A percentile compares a stretch with the other conserved stretches of the same genome.
phyloP scores from a whole-genome alignment of 2,797 vertebrate species.

The Enteromius radiatus region DNA sequence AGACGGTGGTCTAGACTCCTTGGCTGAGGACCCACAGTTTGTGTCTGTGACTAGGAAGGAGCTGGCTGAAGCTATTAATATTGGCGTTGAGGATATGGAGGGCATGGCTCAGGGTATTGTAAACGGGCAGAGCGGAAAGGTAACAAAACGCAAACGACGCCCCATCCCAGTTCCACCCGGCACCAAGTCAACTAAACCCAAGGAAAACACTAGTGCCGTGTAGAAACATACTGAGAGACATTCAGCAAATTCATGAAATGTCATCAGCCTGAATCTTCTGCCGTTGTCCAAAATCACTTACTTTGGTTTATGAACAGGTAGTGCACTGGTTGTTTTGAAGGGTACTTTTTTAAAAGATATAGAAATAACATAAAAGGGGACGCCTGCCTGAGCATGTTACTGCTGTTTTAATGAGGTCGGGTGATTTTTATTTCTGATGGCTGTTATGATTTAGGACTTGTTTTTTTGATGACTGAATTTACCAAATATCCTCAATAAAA shows the following conservation, averaged over 20 bases:
- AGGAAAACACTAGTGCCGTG: conserved; percentile 45
- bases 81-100: conserved; percentile 79
- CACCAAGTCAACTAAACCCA: conserved; percentile 17
- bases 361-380: background rate
- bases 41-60: conserved; percentile 76
- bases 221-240: conserved; percentile 35
- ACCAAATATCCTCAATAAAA: conserved; percentile 11
- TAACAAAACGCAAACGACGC: conserved; percentile 66
- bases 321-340: conserved; percentile 22
- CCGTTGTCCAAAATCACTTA: conserved; percentile 15
- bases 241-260: background rate
- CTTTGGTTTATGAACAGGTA: background rate
- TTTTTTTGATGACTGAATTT: conserved; percentile 1
- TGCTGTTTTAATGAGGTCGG: conserved; percentile 6
- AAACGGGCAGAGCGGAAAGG: conserved; percentile 64
- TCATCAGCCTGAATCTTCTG: conserved; percentile 24
- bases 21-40: conserved; percentile 79
- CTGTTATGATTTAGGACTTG: conserved; percentile 10
- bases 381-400: background rate
- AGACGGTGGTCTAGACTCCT: conserved; percentile 74
- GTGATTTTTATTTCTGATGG: conserved; percentile 23
- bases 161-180: conserved; percentile 68
- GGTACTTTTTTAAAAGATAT: conserved; percentile 1
- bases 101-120: conserved; percentile 76
- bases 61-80: conserved; percentile 81